Evolutionary conservation across 2,888 invertebrate genomes (phyloP), one percentile per base, ranked within the genome.

Genomic region (Eupsilia transversa): DNA sequence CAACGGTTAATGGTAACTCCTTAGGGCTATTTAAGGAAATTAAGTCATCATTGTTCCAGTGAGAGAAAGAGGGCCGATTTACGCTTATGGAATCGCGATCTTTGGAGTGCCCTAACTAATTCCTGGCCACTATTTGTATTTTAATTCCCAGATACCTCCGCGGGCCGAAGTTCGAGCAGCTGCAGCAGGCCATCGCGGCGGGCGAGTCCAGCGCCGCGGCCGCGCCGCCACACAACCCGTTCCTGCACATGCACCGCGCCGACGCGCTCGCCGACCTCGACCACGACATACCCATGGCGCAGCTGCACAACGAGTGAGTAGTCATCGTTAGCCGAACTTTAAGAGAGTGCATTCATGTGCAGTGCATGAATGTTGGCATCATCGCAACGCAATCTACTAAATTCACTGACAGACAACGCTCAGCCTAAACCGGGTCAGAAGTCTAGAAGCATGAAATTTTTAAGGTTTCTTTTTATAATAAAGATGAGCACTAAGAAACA

Each of bases 151-250:
- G 96, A 89, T 99, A 99, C 93, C 97, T 98, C 57, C 98, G 99
- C 86, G 99, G 99, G 4, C 98, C 98, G 23, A 98, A 98, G 93
- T 98, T 97, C 93, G 98, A 98, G 91, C 98, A 98, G 93, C 95
- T 98, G 76, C 98, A 98, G 94, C 98, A 98, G 91, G 98, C 98
- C 79, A 98, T 98, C 88, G 98, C 98, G 80, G 98, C 98, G 75
- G 98, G 98, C 90, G 98, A 98, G 94, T 97, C 97, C 86, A 96
- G 97, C 23, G 94, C 96, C 41, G 94, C 97, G 88, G 96, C 97
- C 30, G 96, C 97, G 33, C 94, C 97, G 23, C 95, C 97, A 3
- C 96, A 96, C 94, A 97, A 96, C 93, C 97, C 96, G 87, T 97
- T 97, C 97, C 91, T 96, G 71, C 96, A 96, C 91, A 96, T 96